phyloP scores from a whole-genome alignment of 2,113 vertebrate species.

The Nothoprocta pentlandii region DNA sequence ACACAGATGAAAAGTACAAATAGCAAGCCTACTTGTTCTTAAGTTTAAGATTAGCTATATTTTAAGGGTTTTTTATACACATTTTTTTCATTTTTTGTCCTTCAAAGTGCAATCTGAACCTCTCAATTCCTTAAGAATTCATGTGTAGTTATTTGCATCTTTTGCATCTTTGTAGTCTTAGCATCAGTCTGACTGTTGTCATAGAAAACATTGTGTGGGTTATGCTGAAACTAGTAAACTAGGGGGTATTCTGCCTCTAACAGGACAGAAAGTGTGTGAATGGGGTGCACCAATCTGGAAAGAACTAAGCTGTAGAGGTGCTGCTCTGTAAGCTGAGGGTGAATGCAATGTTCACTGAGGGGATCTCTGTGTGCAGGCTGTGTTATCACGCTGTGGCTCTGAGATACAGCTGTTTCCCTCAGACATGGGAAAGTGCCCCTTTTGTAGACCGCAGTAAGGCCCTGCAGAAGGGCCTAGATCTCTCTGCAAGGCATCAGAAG shows the following conservation, averaged over 20 bases:
- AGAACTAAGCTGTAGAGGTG: neutral
- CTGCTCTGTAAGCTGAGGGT: neutral
- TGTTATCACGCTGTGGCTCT: neutral
- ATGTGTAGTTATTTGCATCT: neutral
- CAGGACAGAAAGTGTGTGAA: neutral
- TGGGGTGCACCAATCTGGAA: neutral
- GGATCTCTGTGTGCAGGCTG: neutral
- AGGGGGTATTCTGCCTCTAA: neutral
- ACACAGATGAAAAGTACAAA: neutral
- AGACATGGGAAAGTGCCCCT: neutral
- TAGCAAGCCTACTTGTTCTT: neutral
- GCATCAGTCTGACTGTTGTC: neutral
- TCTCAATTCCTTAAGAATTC: neutral
- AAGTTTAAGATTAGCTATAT: neutral
- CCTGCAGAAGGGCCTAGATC: neutral
- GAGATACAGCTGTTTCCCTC: neutral
- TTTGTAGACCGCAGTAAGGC: neutral
- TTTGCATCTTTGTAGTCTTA: neutral
- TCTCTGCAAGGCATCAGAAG: neutral
- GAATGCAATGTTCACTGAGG: neutral
- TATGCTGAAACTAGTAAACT: neutral
- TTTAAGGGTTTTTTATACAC: neutral
- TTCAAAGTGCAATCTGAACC: neutral
- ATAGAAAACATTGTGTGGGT: neutral
- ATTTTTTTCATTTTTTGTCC: neutral